A percentile compares a stretch with the other conserved stretches of the same genome.
These are phyloP conservation scores for Columba janthina DNA, from an alignment of 2,113 vertebrate species.

Conservation along the genomic window DNA sequence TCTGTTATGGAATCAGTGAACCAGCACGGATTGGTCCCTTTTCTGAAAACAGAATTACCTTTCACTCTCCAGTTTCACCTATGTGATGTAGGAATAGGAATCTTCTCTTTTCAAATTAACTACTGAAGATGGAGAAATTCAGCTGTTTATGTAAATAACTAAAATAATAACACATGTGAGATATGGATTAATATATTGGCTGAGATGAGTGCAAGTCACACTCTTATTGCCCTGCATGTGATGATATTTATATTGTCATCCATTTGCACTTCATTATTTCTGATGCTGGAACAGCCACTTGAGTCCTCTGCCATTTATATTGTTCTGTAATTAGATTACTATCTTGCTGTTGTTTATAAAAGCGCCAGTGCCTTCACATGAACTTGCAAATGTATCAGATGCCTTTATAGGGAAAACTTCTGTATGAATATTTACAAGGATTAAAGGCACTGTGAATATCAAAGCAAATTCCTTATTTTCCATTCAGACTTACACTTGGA, in stretches of 20 bases:
- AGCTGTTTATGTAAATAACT: neutral
- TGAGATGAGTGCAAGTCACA: neutral
- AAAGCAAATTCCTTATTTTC: constrained; percentile 7
- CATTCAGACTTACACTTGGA: neutral
- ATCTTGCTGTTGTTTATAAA: neutral
- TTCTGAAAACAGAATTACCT: neutral
- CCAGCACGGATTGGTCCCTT: neutral
- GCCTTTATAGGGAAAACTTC: neutral
- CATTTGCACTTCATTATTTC: neutral
- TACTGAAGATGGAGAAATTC: neutral
- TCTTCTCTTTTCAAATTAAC: neutral
- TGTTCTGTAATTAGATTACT: neutral
- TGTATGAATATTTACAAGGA: neutral
- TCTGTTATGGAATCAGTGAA: neutral
- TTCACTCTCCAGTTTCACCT: neutral
- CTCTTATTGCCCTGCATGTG: neutral
- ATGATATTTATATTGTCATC: neutral
- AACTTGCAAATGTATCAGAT: neutral
- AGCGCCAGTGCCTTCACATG: neutral
- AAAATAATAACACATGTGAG: neutral
- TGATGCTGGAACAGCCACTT: neutral
- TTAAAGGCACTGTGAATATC: neutral
- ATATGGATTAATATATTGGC: neutral
- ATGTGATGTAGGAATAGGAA: neutral
- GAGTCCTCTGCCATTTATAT: neutral